Evolutionary conservation across 2,888 invertebrate species (phyloP).

Genomic region (Idaea dimidiata): DNA sequence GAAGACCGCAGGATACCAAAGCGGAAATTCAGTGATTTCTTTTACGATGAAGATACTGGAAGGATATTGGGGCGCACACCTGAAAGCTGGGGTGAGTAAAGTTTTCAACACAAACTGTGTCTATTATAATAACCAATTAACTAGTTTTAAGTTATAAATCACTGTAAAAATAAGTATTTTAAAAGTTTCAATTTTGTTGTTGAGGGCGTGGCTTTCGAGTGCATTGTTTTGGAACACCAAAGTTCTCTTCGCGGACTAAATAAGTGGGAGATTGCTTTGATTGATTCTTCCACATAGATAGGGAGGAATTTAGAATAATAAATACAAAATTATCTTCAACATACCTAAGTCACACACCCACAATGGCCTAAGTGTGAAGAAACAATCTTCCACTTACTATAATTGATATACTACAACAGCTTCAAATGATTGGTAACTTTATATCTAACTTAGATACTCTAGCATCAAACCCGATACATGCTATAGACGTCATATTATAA

Average conservation of each 20-base stretch:
- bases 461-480: no score
- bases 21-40: slow-evolving; percentile 43
- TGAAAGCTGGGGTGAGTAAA: slow-evolving; percentile 76
- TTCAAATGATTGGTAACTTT: no score
- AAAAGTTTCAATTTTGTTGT: neutral
- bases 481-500: no score
- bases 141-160: neutral
- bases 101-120: neutral
- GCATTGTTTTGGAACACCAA: neutral
- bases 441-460: no score
- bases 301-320: no score
- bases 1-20: slow-evolving; percentile 38
- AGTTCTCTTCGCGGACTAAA: neutral
- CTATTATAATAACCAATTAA: neutral
- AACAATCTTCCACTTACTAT: no score
- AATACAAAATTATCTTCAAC: no score
- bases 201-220: neutral
- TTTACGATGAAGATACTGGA: slow-evolving; percentile 70
- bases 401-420: no score
- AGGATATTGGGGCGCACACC: slow-evolving; percentile 71
- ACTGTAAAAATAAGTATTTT: neutral
- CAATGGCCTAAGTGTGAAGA: no score
- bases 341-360: no score
- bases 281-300: no score
- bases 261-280: no score